Evolutionary conservation across 2,797 vertebrate species (phyloP), one percentile per base, ranked within the genome.

Genomic region (Urosaurus nigricauda): DNA sequence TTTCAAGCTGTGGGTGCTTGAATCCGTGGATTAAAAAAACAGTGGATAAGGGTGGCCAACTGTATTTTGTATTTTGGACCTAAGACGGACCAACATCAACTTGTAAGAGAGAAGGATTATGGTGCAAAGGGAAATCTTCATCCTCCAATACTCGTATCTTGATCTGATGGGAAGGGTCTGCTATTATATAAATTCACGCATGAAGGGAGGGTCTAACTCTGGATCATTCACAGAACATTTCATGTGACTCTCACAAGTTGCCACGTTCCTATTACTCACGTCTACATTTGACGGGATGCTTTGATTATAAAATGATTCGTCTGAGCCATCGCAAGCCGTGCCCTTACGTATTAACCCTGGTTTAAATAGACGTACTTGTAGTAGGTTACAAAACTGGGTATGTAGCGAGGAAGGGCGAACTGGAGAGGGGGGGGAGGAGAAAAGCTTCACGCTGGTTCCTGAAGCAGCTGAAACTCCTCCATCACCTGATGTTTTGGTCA

Each of bases 401-500:
- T 12, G 29, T 29, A 40, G 43, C 6, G 29, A 37, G 35, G 14
- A 47, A 11, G 70, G 58, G 58, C 14, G 70, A 11, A n/a, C 16
- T 47, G 16, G 32, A 58, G 24, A 65, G 26, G 51, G 32, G 40
- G 17, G 37, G 43, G 37, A 32, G 35, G 14, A 12, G 47, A 43
- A 9, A 35, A 77, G 58, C 35, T 43, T 63, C 17, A 51, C 53
- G 24, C 21, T 60, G 37, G 47, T 16, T 37, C 35, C 75, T 85
- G 53, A 58, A 89, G 60, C 32, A 70, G 58, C 74, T 71, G 16
- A 71, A 71, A 40, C 51, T 77, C 35, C 51, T 12, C 60, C 65
- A 79, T 87, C 75, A 78, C 75, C 86, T 83, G 86, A 79, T 83
- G n/a, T 87, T 77, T 58, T 71, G 35, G 81, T 85, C 88, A 85